Percentiles rank a stretch among this genome's conserved stretches.
These are phyloP conservation scores for Himalopsyche phryganea DNA, from an alignment of 1,140 invertebrate genomes.

Conservation along the genomic window DNA sequence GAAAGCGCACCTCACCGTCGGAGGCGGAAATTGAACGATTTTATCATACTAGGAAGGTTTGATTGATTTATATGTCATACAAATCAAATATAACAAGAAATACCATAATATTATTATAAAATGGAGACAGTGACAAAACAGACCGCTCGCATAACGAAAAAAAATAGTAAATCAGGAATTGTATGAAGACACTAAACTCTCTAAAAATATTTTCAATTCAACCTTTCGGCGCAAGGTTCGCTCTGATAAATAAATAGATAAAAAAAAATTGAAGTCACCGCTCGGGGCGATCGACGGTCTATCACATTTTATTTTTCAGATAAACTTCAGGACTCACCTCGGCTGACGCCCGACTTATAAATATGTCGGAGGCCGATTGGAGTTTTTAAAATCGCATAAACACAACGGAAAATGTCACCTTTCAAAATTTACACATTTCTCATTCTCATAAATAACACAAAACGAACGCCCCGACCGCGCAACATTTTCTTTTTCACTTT, in stretches of 20 bases:
- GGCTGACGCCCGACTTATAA: not conserved
- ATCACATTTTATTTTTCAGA: constrained; percentile 1
- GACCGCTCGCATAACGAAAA: constrained; percentile 15
- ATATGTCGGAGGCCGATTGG: not conserved
- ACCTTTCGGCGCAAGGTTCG: no score
- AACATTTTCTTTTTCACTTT: constrained; percentile 22
- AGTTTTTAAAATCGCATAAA: not conserved
- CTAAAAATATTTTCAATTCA: no score
- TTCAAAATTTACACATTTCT: not conserved
- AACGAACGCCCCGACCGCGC: constrained; percentile 17
- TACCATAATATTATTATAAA: constrained; percentile 16
- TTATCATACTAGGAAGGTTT: constrained; percentile 1
- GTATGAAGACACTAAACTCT: constrained; percentile 8
- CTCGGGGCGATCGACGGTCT: not conserved
- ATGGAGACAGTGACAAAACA: constrained; percentile 20
- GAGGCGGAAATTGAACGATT: no score
- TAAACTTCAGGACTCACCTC: constrained; percentile 2
- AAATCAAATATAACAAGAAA: constrained; percentile 27
- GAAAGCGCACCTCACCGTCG: no score
- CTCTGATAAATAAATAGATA: constrained; percentile 1
- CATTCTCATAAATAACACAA: constrained; percentile 16
- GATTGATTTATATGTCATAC: constrained; percentile 27
- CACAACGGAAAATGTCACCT: no score
- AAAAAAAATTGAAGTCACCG: not conserved
- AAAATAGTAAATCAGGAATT: constrained; percentile 4